phyloP scores from a whole-genome alignment of 2,797 vertebrate species.

The Onychomys torridus region DNA sequence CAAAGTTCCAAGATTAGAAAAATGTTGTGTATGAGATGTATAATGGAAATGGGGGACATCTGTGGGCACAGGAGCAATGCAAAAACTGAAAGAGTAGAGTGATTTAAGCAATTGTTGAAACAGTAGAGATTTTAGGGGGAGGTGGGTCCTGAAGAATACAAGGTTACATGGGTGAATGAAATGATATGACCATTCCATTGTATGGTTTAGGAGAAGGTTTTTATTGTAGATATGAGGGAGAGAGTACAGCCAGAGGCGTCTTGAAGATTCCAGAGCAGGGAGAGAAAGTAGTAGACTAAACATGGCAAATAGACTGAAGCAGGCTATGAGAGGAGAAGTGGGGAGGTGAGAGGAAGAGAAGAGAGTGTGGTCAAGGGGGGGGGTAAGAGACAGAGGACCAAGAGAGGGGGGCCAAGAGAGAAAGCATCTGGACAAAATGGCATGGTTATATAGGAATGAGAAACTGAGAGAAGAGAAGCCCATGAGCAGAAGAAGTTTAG shows the following conservation, averaged over 20 bases:
- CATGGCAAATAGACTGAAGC: background rate
- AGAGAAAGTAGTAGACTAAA: background rate
- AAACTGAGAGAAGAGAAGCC: background rate
- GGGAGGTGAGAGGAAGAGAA: background rate
- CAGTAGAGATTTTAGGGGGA: background rate
- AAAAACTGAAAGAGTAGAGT: background rate
- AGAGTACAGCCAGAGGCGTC: background rate
- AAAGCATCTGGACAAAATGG: background rate
- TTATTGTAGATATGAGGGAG: background rate
- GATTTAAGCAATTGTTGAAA: conserved; percentile 16
- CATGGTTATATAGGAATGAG: background rate
- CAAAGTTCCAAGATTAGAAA: background rate
- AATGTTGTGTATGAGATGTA: background rate
- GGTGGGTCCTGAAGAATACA: background rate
- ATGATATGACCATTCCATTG: background rate
- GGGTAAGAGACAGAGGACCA: background rate
- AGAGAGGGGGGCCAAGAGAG: background rate
- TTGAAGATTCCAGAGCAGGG: background rate
- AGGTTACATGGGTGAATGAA: background rate
- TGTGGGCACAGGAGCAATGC: background rate
- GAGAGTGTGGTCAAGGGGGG: background rate
- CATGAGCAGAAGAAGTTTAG: background rate
- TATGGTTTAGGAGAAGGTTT: background rate
- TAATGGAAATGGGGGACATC: background rate
- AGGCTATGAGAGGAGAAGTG: background rate